Conservation (phyloP, 2,888 invertebrate genomes). For the Drosophila paracracens region DNA sequence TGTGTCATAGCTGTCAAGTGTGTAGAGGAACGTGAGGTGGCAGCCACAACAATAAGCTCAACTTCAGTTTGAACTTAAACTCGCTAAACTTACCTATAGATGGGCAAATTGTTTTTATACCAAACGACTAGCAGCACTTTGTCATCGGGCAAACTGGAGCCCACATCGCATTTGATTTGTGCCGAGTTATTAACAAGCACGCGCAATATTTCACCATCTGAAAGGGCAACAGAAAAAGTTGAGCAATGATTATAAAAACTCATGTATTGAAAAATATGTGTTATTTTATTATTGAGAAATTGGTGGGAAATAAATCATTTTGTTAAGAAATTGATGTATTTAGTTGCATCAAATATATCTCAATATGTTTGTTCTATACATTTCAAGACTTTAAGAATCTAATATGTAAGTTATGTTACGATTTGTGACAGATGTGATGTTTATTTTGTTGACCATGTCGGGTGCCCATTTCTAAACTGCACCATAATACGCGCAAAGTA, state of each 20-base stretch:
- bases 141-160: conserved; percentile 91
- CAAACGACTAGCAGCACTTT: conserved; percentile 94
- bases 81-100: conserved; percentile 90
- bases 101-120: conserved; percentile 95
- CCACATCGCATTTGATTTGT: conserved; percentile 94
- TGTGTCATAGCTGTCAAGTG: conserved; percentile 87
- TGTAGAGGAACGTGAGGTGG: neutral
- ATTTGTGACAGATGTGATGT: conserved; percentile 41
- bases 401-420: neutral
- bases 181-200: conserved; percentile 91
- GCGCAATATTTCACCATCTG: conserved; percentile 85
- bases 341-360: neutral
- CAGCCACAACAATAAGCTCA: too few relatives aligned
- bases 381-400: neutral
- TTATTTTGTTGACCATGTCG: conserved; percentile 15
- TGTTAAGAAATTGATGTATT: neutral
- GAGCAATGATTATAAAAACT: neutral
- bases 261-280: neutral
- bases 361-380: neutral
- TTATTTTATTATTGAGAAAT: neutral
- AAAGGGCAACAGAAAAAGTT: conserved; percentile 44
- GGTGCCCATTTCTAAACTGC: neutral
- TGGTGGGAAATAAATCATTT: neutral
- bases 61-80: neutral
- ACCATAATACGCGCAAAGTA: conserved; percentile 36